These are phyloP conservation scores for Coenonympha glycerion DNA, from an alignment of 2,888 invertebrate genomes.

Conservation along the genomic window DNA sequence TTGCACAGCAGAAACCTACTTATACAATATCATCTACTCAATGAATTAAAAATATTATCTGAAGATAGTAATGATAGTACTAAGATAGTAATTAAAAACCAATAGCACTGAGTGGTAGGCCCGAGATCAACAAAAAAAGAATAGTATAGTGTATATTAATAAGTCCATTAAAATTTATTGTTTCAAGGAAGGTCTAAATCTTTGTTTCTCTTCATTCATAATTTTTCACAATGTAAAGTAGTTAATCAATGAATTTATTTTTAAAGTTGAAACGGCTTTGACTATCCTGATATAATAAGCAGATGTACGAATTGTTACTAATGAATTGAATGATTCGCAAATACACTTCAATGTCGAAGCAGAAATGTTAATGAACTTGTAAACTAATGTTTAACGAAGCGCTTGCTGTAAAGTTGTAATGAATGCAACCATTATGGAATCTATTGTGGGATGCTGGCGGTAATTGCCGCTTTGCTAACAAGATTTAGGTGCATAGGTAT, in stretches of 20 bases:
- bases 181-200: too few relatives aligned
- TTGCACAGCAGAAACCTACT: too few relatives aligned
- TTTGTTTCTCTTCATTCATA: too few relatives aligned
- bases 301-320: not conserved
- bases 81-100: too few relatives aligned
- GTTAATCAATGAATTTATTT: not conserved
- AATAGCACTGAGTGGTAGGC: too few relatives aligned
- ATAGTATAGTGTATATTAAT: too few relatives aligned
- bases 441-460: slow-evolving; percentile 6
- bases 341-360: not conserved
- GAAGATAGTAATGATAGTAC: too few relatives aligned
- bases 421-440: slow-evolving; percentile 8
- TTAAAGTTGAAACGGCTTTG: slow-evolving; percentile 15
- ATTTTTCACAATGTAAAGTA: not conserved
- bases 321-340: not conserved
- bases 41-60: too few relatives aligned
- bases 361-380: not conserved
- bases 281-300: slow-evolving; percentile 5
- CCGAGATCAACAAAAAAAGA: too few relatives aligned
- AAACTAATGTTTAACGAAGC: slow-evolving; percentile 20
- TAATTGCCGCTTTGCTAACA: slow-evolving; percentile 18
- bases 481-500: slow-evolving; percentile 15
- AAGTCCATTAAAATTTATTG: too few relatives aligned
- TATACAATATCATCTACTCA: too few relatives aligned
- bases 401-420: slow-evolving; percentile 20